Conservation (phyloP, 1,140 invertebrate species). For the Brachionus plicatilis region DNA sequence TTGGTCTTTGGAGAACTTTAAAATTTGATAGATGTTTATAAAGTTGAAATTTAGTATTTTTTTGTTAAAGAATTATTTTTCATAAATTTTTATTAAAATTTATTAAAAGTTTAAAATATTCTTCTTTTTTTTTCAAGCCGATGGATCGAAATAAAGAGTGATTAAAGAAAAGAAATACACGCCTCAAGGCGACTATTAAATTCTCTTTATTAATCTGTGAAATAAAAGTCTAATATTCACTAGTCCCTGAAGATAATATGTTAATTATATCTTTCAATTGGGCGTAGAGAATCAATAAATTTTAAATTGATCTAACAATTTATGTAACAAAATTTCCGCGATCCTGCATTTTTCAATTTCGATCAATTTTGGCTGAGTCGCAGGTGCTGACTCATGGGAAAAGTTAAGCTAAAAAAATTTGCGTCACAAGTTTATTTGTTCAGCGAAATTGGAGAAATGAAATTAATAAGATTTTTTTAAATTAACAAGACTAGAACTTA, state of each 20-base stretch:
- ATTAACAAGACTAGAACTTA: neutral
- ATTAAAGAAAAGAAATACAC: neutral
- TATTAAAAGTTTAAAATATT: neutral
- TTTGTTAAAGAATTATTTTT: neutral
- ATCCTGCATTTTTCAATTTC: neutral
- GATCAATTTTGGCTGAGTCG: neutral
- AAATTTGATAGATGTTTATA: neutral
- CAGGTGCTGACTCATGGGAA: neutral
- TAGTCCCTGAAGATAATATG: neutral
- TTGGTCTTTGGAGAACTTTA: neutral
- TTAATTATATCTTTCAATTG: neutral
- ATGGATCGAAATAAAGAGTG: neutral
- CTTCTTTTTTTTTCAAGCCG: neutral
- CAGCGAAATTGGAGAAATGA: neutral
- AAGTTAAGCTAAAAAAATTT: neutral
- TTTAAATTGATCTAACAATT: neutral
- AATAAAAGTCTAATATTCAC: neutral
- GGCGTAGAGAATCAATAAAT: neutral
- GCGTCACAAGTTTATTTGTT: neutral
- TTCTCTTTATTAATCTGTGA: neutral
- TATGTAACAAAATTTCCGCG: neutral
- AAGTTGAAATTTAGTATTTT: neutral
- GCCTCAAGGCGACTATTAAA: neutral
- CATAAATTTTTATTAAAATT: neutral
- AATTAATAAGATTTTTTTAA: neutral